Conservation (phyloP, 2,113 vertebrate genomes). For the Geococcyx californianus region DNA sequence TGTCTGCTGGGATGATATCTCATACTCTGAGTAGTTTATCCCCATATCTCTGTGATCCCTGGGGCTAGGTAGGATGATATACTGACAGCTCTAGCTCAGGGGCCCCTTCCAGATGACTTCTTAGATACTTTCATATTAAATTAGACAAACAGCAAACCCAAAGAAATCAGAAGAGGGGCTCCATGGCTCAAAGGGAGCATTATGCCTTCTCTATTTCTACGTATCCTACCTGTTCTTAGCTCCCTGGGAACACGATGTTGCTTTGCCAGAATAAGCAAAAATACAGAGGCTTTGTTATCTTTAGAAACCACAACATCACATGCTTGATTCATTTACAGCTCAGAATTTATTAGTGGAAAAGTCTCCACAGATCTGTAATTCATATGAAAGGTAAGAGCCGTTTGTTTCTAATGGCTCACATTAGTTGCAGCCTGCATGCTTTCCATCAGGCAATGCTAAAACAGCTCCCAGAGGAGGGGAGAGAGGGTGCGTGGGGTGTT, state of each 20-base stretch:
- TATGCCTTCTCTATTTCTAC: fast-evolving
- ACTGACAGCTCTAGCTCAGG: background rate
- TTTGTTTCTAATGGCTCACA: background rate
- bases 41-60: background rate
- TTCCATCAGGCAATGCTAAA: background rate
- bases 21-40: background rate
- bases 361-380: background rate
- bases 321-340: background rate
- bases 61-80: background rate
- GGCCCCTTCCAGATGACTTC: background rate
- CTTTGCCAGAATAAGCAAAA: background rate
- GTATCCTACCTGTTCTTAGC: background rate
- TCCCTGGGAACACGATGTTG: background rate
- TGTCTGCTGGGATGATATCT: background rate
- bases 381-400: background rate
- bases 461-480: background rate
- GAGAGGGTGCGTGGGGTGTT: background rate
- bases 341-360: background rate
- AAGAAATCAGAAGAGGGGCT: background rate
- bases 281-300: background rate
- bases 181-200: background rate
- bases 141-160: background rate
- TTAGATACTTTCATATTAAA: background rate
- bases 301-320: background rate
- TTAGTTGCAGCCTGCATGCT: background rate